Percentiles rank a stretch among this genome's conserved stretches.
These are phyloP conservation scores for Leptodactylus fallax DNA, from an alignment of 2,797 vertebrate species.

Conservation along the genomic window DNA sequence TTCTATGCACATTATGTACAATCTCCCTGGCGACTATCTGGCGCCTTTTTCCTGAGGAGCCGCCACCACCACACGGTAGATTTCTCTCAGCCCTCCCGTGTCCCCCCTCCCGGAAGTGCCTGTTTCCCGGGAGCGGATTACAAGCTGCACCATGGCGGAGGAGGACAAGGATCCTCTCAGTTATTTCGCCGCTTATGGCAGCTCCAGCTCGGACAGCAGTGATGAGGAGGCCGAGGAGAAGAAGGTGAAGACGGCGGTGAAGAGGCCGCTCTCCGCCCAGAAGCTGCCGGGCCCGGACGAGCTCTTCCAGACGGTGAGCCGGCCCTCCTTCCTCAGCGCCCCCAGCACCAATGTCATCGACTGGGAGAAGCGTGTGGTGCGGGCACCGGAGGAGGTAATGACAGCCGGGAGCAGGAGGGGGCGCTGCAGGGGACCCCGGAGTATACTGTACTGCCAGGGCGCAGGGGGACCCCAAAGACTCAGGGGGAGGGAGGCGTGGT, in stretches of 20 bases:
- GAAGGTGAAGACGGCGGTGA: slow-evolving; percentile 57
- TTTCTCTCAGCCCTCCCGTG: not conserved
- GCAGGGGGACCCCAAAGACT: too few species aligned
- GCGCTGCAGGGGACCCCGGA: not conserved
- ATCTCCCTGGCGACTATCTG: too few species aligned
- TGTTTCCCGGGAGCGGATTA: not conserved
- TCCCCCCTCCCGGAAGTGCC: not conserved
- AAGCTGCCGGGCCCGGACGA: slow-evolving; percentile 86
- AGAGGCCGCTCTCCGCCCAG: not conserved
- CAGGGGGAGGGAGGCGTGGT: too few species aligned
- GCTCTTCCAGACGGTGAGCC: slow-evolving; percentile 87
- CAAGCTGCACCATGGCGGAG: slow-evolving; percentile 66
- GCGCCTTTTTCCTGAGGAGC: too few species aligned
- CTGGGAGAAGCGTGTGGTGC: slow-evolving; percentile 89
- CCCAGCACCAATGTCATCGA: slow-evolving; percentile 91
- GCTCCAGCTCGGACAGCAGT: slow-evolving; percentile 64
- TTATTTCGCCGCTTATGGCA: slow-evolving; percentile 88
- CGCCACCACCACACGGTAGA: too few species aligned
- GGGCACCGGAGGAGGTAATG: slow-evolving; percentile 90
- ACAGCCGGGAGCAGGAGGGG: not conserved
- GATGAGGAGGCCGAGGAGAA: slow-evolving; percentile 66
- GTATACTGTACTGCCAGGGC: too few species aligned
- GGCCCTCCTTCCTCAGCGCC: slow-evolving; percentile 90
- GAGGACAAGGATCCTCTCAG: slow-evolving; percentile 83
- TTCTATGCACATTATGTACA: not conserved